These are phyloP conservation scores for Turnix velox DNA, from an alignment of 2,113 vertebrate species.

Conservation along the genomic window DNA sequence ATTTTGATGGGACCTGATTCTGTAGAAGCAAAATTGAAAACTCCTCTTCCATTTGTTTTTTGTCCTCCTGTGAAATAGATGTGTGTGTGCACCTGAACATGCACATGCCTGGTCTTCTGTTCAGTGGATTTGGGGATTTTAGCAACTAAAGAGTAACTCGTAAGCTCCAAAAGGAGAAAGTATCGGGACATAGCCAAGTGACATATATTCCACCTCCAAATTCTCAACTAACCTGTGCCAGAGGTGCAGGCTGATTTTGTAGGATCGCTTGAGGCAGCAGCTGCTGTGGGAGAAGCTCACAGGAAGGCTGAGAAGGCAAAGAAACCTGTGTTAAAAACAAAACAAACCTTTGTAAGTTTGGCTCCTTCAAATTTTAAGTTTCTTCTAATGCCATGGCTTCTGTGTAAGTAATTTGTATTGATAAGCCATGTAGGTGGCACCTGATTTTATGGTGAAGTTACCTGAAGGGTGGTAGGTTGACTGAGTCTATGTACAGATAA, in stretches of 20 bases:
- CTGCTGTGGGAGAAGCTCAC: conserved; percentile 72
- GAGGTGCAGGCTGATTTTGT: conserved; percentile 61
- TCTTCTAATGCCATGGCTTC: background rate
- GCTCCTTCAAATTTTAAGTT: background rate
- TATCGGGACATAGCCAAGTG: background rate
- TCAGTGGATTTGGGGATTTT: background rate
- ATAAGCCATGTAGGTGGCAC: background rate
- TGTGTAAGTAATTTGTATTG: background rate
- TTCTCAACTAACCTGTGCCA: conserved; percentile 73
- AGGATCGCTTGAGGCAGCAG: conserved; percentile 66
- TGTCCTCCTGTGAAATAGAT: background rate
- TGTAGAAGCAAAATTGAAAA: background rate
- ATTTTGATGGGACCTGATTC: background rate
- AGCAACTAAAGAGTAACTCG: background rate
- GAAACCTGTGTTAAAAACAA: conserved; percentile 53
- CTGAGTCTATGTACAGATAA: conserved; percentile 56
- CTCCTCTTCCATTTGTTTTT: background rate
- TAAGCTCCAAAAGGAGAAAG: background rate
- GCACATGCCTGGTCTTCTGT: background rate
- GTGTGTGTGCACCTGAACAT: background rate
- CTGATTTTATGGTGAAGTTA: conserved; percentile 28
- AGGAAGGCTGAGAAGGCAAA: conserved; percentile 59
- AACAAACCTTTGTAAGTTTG: background rate
- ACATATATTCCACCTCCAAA: background rate
- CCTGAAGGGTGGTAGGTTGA: conserved; percentile 64